A percentile compares a stretch with the other conserved stretches of the same genome.
Evolutionary conservation across 2,113 vertebrate species (phyloP).

Genomic region (Rhinolophus sinicus): DNA sequence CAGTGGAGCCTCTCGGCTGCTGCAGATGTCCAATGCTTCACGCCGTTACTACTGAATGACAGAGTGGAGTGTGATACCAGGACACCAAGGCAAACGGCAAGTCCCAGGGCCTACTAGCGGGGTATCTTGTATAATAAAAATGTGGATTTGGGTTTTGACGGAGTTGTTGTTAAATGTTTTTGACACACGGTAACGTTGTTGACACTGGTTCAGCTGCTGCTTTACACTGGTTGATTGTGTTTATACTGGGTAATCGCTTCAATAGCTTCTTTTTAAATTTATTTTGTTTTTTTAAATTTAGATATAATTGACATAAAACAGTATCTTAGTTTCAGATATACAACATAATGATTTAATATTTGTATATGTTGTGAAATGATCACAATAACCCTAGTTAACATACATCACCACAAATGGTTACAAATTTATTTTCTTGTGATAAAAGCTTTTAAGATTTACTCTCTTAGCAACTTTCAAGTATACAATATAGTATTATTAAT

Average conservation of each 20-base stretch:
- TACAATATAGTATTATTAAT: background rate
- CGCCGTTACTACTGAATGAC: background rate
- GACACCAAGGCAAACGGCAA: background rate
- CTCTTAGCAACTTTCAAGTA: background rate
- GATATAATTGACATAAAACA: background rate
- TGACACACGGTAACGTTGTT: background rate
- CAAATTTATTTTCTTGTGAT: background rate
- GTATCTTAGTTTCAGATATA: background rate
- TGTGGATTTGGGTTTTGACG: background rate
- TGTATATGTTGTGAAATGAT: background rate
- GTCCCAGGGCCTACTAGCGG: background rate
- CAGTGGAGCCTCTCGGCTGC: background rate
- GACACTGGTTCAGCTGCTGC: background rate
- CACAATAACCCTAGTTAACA: background rate
- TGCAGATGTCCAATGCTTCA: background rate
- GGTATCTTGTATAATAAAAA: background rate
- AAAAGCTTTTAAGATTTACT: background rate
- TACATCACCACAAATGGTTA: background rate
- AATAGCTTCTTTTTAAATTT: background rate
- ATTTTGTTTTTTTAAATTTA: background rate
- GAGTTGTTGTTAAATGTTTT: background rate
- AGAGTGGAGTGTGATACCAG: background rate
- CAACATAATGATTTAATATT: background rate
- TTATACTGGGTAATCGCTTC: background rate
- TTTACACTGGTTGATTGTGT: background rate